Evolutionary conservation across 1,140 invertebrate species (phyloP).

Genomic region (Drosophila sp.): DNA sequence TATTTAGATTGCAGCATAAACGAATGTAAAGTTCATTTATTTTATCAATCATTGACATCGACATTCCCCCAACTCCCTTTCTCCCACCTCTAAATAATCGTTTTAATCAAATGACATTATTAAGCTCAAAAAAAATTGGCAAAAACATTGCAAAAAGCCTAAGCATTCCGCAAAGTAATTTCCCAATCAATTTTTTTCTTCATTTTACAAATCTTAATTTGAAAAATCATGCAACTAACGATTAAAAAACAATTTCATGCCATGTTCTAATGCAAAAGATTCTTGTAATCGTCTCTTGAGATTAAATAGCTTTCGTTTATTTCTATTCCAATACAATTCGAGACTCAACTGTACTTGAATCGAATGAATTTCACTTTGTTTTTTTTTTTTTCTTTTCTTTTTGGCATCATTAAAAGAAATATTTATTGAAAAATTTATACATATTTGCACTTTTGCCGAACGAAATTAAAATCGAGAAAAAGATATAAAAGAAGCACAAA

Average conservation of each 20-base stretch:
- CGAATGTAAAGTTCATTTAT: not conserved
- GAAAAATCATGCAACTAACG: too few species aligned
- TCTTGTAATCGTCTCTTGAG: too few species aligned
- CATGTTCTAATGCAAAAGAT: too few species aligned
- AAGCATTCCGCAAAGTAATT: too few species aligned
- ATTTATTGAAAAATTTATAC: slow-evolving; percentile 14
- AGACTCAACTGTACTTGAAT: slow-evolving; percentile 7
- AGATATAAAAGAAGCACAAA: not conserved
- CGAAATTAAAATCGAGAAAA: slow-evolving; percentile 4
- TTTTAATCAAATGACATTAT: too few species aligned
- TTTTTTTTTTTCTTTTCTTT: not conserved
- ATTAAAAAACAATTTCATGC: too few species aligned
- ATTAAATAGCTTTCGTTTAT: not conserved
- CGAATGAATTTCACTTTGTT: slow-evolving; percentile 40
- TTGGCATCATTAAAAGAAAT: slow-evolving; percentile 26
- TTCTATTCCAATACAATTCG: not conserved
- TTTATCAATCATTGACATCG: not conserved
- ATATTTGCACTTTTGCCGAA: not conserved
- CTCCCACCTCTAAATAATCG: too few species aligned
- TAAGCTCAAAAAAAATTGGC: too few species aligned
- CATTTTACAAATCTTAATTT: too few species aligned
- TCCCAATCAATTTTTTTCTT: too few species aligned
- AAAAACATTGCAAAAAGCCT: too few species aligned
- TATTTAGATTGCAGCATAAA: not conserved
- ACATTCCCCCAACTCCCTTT: too few species aligned